Evolutionary conservation across 2,113 vertebrate genomes (phyloP), one percentile per base, ranked within the genome.

Genomic region (Cranoglanis bouderius): DNA sequence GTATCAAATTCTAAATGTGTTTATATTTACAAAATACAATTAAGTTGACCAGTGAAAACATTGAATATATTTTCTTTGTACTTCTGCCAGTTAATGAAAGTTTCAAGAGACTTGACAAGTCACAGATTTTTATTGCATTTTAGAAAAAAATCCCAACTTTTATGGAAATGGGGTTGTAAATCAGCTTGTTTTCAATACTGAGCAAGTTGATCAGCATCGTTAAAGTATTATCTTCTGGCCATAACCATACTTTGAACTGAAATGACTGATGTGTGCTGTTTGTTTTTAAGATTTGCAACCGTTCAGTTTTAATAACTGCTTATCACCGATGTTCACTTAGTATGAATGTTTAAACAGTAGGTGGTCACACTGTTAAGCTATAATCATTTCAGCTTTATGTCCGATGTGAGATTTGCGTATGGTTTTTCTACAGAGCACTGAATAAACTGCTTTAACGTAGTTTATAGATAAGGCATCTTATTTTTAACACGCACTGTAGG

Each of bases 311-410:
- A 72, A 53, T 85, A 32, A 72, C 6, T 26, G 46, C 46, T 38
- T 55, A 8, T 26, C 26, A 61, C 35, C 32, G 6, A 18, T 75
- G 32, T 57, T 59, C 1, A 10, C 49, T 75, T 59, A 10, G 51
- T 86, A 1, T 75, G 24, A 6, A 29, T 59, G 21, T 75, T 57
- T 86, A 57, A 72, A 75, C 14, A 59, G 24, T 40, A 10, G 40
- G 29, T 10, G 43, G 10, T 59, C 26, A 10, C 40, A 32, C 65
- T 75, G 49, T 26, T 57, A 57, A 57, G 21, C 9, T 55, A 14
- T 86, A 16, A 43, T 85, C 57, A 29, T 75, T 43, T 85, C 6
- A 77, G 7, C 35, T 57, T 21, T 85, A 74, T 77, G 3, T 85
- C 61, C 0, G 21, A 43, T 55, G 35, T 75, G 35, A 75, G 26